Evolutionary conservation across 2,888 invertebrate species (phyloP), one percentile per base, ranked within the genome.

Genomic region (Meandrusa payeni): DNA sequence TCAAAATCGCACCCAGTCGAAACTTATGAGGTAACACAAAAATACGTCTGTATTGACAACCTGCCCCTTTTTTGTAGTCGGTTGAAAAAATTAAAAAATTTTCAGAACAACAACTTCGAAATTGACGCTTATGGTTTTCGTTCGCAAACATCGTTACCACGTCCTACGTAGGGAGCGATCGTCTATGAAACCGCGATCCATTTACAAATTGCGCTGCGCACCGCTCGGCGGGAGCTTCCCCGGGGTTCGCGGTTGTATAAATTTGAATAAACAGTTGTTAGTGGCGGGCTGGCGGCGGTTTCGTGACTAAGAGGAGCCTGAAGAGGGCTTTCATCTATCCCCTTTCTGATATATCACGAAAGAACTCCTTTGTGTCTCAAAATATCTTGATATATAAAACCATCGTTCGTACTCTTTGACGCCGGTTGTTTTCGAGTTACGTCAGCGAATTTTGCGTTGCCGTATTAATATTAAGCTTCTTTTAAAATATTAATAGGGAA

Each of bases 161-260:
- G 4, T 13, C 7, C 6, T 13, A 2, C 22, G n/a, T 6, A 10
- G 7, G 9, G 55, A 55, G 55, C 41, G 54, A 47, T 42, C 50
- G 46, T 44, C 52, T 52, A 50, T 49, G 51, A 58, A 65, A 59
- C 63, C 64, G 57, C 72, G 67, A 65, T 73, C 81, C 78, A 80
- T 81, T 78, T 79, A 75, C 71, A 83, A 83, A 82, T 83, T 82
- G 77, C 73, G 66, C 15, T 15, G 4, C 15, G 2, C 62, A 62
- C 61, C 51, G 64, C 64, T 69, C 71, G 70, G 71, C 75, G 69
- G 70, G 64, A 63, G 58, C 60, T 55, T 57, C 60, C 59, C 57
- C 59, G 59, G 61, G 65, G 69, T 66, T 69, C 63, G 70, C 61
- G 64, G 66, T 70, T 63, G 77, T 77, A 69, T 77, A 79, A 77